Conservation (phyloP, 2,888 invertebrate genomes). For the Enchytraeus crypticus region DNA sequence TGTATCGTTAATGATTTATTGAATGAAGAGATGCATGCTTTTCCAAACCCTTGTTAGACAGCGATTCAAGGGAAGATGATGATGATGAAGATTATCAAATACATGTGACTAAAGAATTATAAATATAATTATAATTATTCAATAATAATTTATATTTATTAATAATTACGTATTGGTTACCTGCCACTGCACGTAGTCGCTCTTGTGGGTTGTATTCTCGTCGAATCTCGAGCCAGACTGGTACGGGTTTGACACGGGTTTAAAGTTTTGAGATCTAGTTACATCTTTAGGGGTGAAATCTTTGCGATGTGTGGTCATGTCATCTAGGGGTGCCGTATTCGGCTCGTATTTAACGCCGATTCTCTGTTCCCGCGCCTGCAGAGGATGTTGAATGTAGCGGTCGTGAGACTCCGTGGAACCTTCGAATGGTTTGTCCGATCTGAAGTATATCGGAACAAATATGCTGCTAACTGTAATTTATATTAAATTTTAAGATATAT, state of each 20-base stretch:
- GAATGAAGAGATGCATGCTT: too few species aligned
- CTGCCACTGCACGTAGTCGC: constrained; percentile 25
- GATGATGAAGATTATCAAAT: not conserved
- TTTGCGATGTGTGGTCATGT: constrained; percentile 37
- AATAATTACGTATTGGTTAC: not conserved
- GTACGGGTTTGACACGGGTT: constrained; percentile 41
- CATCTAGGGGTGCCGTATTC: constrained; percentile 38
- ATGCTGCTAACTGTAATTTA: too few species aligned
- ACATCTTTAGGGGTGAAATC: constrained; percentile 33
- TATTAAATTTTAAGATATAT: too few species aligned
- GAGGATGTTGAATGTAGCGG: constrained; percentile 41
- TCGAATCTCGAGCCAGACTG: constrained; percentile 43
- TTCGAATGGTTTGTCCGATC: constrained; percentile 42
- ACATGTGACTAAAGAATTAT: not conserved
- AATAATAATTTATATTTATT: constrained; percentile 1
- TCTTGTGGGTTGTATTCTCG: constrained; percentile 40
- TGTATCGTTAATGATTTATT: too few species aligned
- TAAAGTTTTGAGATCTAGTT: constrained; percentile 35
- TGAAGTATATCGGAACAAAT: too few species aligned
- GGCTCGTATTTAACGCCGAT: constrained; percentile 36
- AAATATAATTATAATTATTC: not conserved
- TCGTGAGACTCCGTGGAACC: constrained; percentile 42
- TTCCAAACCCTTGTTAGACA: too few species aligned
- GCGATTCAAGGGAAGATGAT: too few species aligned
- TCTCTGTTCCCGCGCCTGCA: constrained; percentile 29